A percentile compares a stretch with the other conserved stretches of the same genome.
phyloP scores from a whole-genome alignment of 2,113 vertebrate species.

The Fregetta grallaria region DNA sequence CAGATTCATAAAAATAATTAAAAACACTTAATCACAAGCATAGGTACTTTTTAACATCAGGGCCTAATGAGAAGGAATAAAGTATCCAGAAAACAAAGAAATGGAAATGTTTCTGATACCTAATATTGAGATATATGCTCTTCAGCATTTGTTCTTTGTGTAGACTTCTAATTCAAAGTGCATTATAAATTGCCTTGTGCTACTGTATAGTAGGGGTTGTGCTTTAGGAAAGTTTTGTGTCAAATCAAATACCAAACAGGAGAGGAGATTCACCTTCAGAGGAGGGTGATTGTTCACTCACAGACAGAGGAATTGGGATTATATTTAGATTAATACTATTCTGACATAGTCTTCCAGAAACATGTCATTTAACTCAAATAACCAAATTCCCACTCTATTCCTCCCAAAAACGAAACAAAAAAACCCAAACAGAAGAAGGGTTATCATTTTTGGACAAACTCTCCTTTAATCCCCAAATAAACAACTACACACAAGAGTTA shows the following conservation, averaged over 20 bases:
- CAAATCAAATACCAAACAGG: neutral
- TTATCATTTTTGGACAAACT: neutral
- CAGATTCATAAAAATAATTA: neutral
- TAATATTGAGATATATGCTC: neutral
- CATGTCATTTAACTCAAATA: neutral
- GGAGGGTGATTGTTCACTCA: neutral
- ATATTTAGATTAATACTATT: neutral
- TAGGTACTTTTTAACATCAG: neutral
- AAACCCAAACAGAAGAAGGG: neutral
- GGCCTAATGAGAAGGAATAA: neutral
- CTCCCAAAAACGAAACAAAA: neutral
- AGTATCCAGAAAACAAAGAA: neutral
- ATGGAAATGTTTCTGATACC: neutral
- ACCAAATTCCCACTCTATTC: neutral
- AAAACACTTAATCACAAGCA: neutral
- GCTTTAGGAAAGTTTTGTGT: neutral
- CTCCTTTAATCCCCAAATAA: neutral
- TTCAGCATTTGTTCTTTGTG: neutral
- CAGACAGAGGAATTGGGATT: neutral
- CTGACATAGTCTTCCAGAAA: neutral
- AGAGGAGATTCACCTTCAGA: neutral
- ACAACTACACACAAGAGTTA: neutral
- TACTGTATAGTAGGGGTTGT: neutral
- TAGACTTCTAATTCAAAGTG: neutral
- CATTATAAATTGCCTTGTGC: neutral